Base-by-base conservation (phyloP, 2,797 vertebrate species). In the Trachurus trachurus region DNA sequence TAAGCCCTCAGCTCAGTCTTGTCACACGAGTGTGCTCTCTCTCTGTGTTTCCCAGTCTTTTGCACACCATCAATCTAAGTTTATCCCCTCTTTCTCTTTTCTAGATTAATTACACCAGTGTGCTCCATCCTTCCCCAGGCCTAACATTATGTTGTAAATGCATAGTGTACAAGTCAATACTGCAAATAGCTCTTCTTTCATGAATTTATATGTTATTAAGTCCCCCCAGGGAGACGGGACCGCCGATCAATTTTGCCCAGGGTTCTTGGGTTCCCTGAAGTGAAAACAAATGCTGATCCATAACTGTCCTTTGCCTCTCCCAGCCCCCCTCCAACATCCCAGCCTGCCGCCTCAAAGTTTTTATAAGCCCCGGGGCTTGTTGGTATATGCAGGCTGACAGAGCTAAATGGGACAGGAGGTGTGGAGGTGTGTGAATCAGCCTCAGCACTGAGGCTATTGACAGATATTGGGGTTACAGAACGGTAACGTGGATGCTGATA, bases 141-240 rank as follows among this genome's bases (percentile, higher is more conserved):
- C 87, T 87, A 93, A 95, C 94, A 95, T 93, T 93, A 93, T 84
- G 89, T 92, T 95, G 95, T 95, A 95, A 95, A 95, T 93, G 93
- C 87, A 93, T 89, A 94, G 89, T 94, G 94, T 94, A 93, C 89
- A 91, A 91, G 92, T 95, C 95, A 95, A 95, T 95, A 96, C 87
- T 76, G 88, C 93, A 94, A 95, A 95, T 92, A 93, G 94, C 88
- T 89, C 90, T 90, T 93, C 90, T 93, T 92, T 94, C 92, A 94
- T 93, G 94, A 94, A 93, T 94, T 90, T 93, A 92, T 95, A 91
- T 92, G 91, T 94, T 94, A 94, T 94, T 92, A 95, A 94, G 81
- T 92, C 82, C 87, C 90, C 88, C 88, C 45, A 34, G 86, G 84
- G 92, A 92, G 86, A 86, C 77, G 26, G 88, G 66, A 73, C 76